Conservation (phyloP, 2,888 invertebrate genomes). For the Fabriciana adippe region DNA sequence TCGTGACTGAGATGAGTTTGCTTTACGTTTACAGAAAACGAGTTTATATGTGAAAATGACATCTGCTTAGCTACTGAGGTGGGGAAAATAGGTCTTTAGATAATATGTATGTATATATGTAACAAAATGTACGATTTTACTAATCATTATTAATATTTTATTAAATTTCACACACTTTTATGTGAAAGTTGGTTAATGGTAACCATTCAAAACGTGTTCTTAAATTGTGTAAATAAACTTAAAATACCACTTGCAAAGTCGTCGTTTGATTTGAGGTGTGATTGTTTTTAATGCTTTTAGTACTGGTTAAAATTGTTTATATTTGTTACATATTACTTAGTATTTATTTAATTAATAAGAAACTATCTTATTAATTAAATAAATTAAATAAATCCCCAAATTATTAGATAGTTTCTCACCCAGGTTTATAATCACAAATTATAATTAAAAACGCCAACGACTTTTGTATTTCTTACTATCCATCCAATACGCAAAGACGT, state of each 20-base stretch:
- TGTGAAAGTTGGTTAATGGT: constrained; percentile 1
- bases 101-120: background rate
- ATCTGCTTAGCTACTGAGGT: background rate
- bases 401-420: no score
- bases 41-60: constrained; percentile 25
- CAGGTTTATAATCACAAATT: no score
- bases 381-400: no score
- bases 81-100: background rate
- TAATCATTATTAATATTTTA: background rate
- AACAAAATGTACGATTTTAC: background rate
- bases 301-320: no score
- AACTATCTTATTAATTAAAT: no score
- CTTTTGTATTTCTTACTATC: no score
- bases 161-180: constrained; percentile 6
- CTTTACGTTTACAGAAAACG: constrained; percentile 24
- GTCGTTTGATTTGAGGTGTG: background rate
- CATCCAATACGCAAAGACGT: no score
- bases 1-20: constrained; percentile 35
- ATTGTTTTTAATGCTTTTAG: no score
- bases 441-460: no score
- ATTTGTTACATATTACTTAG: no score
- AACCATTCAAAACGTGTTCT: background rate
- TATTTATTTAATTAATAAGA: no score
- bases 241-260: background rate
- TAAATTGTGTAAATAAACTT: constrained; percentile 6